Evolutionary conservation across 1,140 invertebrate species (phyloP).

Genomic region (Goniozus legneri): DNA sequence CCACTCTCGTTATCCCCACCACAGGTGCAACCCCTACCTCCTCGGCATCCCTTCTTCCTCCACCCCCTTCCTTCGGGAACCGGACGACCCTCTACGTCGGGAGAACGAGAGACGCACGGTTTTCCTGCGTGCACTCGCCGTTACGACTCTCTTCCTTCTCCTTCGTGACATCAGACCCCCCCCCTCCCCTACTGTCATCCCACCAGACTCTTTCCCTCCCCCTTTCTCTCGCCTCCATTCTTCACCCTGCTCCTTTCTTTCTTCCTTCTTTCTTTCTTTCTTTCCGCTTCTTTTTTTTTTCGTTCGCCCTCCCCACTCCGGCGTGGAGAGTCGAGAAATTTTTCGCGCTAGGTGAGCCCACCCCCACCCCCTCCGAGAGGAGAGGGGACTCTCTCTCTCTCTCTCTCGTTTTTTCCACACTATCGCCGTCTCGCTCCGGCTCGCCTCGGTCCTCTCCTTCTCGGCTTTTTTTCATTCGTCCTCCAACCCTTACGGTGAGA

Average conservation of each 20-base stretch:
- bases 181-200: not conserved
- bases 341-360: not conserved
- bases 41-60: not conserved
- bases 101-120: constrained; percentile 35
- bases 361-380: constrained; percentile 4
- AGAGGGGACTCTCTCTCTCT: not conserved
- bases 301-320: too few species aligned
- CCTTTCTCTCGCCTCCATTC: constrained; percentile 1
- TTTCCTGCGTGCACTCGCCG: constrained; percentile 39
- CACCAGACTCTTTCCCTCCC: not conserved
- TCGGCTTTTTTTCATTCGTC: constrained; percentile 13
- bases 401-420: constrained; percentile 7
- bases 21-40: not conserved
- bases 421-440: not conserved
- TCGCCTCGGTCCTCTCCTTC: constrained; percentile 3
- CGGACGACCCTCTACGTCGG: too few species aligned
- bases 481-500: constrained; percentile 7
- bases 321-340: too few species aligned
- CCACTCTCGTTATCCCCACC: constrained; percentile 1
- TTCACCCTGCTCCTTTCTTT: constrained; percentile 2
- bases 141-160: constrained; percentile 26
- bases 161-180: not conserved
- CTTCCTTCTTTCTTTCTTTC: not conserved
- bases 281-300: too few species aligned
- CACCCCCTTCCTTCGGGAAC: constrained; percentile 5